Conservation (phyloP, 2,797 vertebrate species). For the Brachyalestes nurse region DNA sequence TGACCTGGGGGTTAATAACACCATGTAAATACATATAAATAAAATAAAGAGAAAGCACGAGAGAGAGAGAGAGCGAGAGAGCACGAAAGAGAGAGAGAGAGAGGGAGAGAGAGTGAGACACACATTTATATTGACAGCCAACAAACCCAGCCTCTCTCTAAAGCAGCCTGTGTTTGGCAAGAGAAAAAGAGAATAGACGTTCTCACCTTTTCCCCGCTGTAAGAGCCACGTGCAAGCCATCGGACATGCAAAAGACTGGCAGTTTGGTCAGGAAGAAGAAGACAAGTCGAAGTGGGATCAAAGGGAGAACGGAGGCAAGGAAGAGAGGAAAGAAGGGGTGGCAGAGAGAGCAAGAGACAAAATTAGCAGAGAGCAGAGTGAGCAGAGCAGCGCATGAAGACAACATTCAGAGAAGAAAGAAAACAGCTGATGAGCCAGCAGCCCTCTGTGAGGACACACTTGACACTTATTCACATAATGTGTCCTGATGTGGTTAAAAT, state of each 20-base stretch:
- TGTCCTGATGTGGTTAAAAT: no score
- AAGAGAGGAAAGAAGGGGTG: constrained; percentile 40
- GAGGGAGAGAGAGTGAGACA: no score
- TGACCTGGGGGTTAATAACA: no score
- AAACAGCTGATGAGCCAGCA: background rate
- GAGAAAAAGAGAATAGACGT: constrained; percentile 63
- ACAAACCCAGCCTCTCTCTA: constrained; percentile 20
- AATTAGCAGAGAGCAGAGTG: constrained; percentile 60
- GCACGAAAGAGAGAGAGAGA: no score
- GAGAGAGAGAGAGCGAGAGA: background rate
- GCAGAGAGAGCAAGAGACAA: constrained; percentile 52
- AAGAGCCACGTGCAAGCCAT: constrained; percentile 81
- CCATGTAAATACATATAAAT: background rate
- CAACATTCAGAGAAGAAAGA: constrained; percentile 37
- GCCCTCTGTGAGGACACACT: background rate
- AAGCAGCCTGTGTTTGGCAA: constrained; percentile 30
- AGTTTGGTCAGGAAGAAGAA: constrained; percentile 45
- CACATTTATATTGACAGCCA: constrained; percentile 48
- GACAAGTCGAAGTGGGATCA: constrained; percentile 15
- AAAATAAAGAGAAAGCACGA: no score
- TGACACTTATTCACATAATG: background rate
- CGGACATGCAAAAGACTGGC: constrained; percentile 75
- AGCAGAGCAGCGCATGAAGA: constrained; percentile 33
- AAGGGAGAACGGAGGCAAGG: constrained; percentile 16
- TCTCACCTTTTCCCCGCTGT: constrained; percentile 62